Evolutionary conservation across 2,113 vertebrate species (phyloP).

Genomic region (Phaethornis superciliosus): DNA sequence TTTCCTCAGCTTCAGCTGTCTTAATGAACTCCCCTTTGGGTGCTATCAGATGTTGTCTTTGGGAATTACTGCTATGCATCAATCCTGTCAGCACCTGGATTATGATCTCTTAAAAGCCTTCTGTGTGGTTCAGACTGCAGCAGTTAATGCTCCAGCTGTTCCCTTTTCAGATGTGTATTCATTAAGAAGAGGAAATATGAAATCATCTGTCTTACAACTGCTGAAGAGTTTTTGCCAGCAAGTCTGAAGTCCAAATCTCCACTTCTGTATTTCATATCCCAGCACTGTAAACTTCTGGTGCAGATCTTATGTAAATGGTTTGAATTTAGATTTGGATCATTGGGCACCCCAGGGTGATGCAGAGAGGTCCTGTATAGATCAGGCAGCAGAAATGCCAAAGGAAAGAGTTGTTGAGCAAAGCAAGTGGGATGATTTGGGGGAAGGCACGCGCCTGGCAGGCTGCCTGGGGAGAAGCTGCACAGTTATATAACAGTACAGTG

Average conservation of each 20-base stretch:
- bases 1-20: background rate
- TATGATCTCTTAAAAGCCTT: background rate
- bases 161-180: background rate
- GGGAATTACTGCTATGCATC: background rate
- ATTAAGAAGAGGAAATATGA: background rate
- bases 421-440: constrained; percentile 56
- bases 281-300: background rate
- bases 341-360: constrained; percentile 8
- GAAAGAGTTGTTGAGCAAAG: background rate
- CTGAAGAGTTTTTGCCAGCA: background rate
- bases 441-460: constrained; percentile 47
- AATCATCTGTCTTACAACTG: background rate
- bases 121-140: background rate
- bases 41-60: background rate
- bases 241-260: background rate
- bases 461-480: constrained; percentile 63
- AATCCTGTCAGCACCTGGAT: background rate
- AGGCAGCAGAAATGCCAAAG: constrained; percentile 50
- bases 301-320: background rate
- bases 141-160: background rate
- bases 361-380: constrained; percentile 30
- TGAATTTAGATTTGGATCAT: background rate
- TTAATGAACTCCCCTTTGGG: background rate
- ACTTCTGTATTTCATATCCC: background rate
- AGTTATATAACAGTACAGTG: constrained; percentile 52